Conservation (phyloP, 2,888 invertebrate species). For the Agrenia bidenticulata region DNA sequence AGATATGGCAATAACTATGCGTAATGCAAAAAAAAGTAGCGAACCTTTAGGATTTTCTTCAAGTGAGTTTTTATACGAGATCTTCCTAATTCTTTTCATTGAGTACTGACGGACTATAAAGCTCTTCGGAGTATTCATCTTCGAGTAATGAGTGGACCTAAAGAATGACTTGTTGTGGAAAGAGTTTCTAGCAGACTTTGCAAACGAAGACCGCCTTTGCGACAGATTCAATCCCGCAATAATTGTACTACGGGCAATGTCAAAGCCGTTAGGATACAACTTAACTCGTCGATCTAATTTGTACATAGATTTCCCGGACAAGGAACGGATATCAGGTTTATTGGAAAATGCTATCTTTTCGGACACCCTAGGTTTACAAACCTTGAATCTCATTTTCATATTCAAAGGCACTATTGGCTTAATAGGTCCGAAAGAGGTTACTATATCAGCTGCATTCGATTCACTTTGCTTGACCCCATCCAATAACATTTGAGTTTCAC, state of each 20-base stretch:
- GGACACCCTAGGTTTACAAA: too few relatives aligned
- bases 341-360: too few relatives aligned
- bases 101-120: conserved; percentile 11
- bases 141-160: too few relatives aligned
- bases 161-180: too few relatives aligned
- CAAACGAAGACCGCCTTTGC: not conserved
- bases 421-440: conserved; percentile 6
- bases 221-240: not conserved
- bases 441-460: too few relatives aligned
- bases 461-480: too few relatives aligned
- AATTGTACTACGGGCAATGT: not conserved
- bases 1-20: too few relatives aligned
- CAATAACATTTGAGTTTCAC: too few relatives aligned
- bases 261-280: not conserved
- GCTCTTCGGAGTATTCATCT: not conserved
- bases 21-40: too few relatives aligned
- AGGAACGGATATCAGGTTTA: too few relatives aligned
- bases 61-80: not conserved
- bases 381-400: too few relatives aligned
- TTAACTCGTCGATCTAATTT: conserved; percentile 25
- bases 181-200: not conserved
- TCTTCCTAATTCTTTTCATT: conserved; percentile 8
- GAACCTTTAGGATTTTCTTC: too few relatives aligned
- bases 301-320: conserved; percentile 15
- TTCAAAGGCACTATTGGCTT: not conserved